phyloP scores from a whole-genome alignment of 23 tunicate species.

The Botrylloides violaceus region DNA sequence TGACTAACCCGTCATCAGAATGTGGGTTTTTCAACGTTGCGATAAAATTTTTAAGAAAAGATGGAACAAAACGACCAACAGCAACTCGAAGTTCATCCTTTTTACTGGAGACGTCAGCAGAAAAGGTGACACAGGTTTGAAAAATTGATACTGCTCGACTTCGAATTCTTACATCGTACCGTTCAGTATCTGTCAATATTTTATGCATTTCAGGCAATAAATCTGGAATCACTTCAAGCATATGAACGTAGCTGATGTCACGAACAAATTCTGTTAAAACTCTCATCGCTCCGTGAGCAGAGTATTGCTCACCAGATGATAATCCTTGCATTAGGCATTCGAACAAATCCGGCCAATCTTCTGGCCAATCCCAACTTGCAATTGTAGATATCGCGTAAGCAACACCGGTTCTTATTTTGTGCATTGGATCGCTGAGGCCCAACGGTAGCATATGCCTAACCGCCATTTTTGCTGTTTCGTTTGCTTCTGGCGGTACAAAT shows the following conservation, averaged over 20 bases:
- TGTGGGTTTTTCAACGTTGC: slow-evolving; percentile 38
- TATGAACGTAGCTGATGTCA: slow-evolving; percentile 62
- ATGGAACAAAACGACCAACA: slow-evolving; percentile 40
- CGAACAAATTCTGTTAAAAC: slow-evolving; percentile 74
- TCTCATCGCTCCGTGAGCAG: slow-evolving; percentile 84
- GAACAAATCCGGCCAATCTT: slow-evolving; percentile 68
- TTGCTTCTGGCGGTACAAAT: slow-evolving; percentile 63
- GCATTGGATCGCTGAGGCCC: slow-evolving; percentile 43
- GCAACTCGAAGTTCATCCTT: slow-evolving; percentile 23
- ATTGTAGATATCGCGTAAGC: slow-evolving; percentile 87
- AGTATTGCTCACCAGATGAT: slow-evolving; percentile 36
- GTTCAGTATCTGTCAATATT: slow-evolving; percentile 41
- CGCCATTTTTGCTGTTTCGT: slow-evolving; percentile 45
- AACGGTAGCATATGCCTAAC: slow-evolving; percentile 67
- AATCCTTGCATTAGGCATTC: slow-evolving; percentile 62
- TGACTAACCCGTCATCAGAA: slow-evolving; percentile 69
- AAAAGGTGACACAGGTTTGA: slow-evolving; percentile 45
- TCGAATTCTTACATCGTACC: slow-evolving; percentile 50
- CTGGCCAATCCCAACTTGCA: slow-evolving; percentile 96
- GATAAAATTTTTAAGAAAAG: slow-evolving; percentile 52
- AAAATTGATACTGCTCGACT: slow-evolving; percentile 67
- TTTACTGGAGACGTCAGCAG: neutral
- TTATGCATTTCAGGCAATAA: slow-evolving; percentile 54
- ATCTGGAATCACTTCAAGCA: slow-evolving; percentile 53
- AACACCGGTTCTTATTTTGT: slow-evolving; percentile 55